A percentile compares a stretch with the other conserved stretches of the same genome.
Conservation (phyloP, 2,797 vertebrate genomes). For the Tauraco hartlaubi region DNA sequence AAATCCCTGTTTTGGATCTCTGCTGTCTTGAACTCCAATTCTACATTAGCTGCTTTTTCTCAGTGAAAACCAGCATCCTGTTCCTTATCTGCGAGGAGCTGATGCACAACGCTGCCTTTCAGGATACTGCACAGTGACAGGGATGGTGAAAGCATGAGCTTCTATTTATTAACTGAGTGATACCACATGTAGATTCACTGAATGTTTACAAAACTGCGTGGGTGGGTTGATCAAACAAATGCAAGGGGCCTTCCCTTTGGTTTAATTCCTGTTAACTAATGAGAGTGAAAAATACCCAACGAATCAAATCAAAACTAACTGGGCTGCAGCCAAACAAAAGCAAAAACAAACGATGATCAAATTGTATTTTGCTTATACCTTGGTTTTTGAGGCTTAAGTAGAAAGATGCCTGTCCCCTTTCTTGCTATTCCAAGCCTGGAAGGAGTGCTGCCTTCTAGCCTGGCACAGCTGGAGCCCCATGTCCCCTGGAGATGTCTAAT, state of each 20-base stretch:
- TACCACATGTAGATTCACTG: slow-evolving; percentile 69
- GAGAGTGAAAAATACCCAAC: background rate
- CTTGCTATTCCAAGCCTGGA: slow-evolving; percentile 18
- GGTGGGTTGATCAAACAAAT: slow-evolving; percentile 72
- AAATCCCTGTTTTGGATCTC: background rate
- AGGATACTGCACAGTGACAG: slow-evolving; percentile 22
- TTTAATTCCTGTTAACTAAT: slow-evolving; percentile 68
- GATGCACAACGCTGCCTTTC: background rate
- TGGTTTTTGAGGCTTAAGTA: background rate
- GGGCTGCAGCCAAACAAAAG: slow-evolving; percentile 17
- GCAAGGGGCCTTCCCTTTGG: slow-evolving; percentile 20
- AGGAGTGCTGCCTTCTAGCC: background rate
- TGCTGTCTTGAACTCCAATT: background rate
- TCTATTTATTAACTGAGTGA: slow-evolving; percentile 71
- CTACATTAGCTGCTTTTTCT: slow-evolving; percentile 19
- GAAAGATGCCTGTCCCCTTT: background rate
- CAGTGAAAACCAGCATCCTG: background rate
- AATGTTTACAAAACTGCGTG: slow-evolving; percentile 73
- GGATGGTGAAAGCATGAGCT: slow-evolving; percentile 30
- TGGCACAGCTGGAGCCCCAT: background rate
- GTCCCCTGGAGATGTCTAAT: background rate
- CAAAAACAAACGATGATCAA: background rate
- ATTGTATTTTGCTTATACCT: background rate
- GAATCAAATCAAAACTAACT: slow-evolving; percentile 4
- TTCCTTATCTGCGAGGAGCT: slow-evolving; percentile 19